Evolutionary conservation across 2,888 invertebrate genomes (phyloP).

Genomic region (Synergus itoensis): DNA sequence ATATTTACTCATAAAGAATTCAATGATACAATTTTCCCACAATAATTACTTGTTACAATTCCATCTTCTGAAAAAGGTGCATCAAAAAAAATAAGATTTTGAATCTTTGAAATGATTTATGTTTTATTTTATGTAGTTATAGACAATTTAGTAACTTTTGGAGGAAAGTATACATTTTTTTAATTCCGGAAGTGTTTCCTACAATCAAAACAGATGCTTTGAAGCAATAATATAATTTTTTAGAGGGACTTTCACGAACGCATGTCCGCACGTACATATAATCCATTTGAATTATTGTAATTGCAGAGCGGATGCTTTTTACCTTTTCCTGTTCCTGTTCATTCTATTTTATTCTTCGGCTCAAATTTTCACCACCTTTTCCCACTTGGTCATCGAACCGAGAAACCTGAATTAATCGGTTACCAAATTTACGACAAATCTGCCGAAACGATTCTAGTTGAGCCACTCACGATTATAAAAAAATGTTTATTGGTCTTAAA

Average conservation of each 20-base stretch:
- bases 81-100: background rate
- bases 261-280: background rate
- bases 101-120: background rate
- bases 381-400: slow-evolving; percentile 12
- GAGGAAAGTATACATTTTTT: background rate
- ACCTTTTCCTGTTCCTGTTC: slow-evolving; percentile 12
- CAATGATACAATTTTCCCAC: slow-evolving; percentile 13
- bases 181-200: background rate
- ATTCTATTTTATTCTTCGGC: background rate
- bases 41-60: background rate
- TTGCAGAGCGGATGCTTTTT: slow-evolving; percentile 24
- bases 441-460: background rate
- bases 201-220: slow-evolving; percentile 1
- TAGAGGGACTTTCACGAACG: slow-evolving; percentile 3
- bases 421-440: background rate
- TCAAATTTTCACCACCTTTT: slow-evolving; percentile 1
- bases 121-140: background rate
- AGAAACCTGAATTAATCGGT: background rate
- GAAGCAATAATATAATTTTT: slow-evolving; percentile 9
- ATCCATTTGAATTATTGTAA: slow-evolving; percentile 20
- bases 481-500: background rate
- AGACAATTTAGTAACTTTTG: background rate
- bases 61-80: background rate
- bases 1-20: slow-evolving; percentile 7
- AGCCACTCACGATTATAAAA: background rate